Percentiles rank a stretch among this genome's conserved stretches.
phyloP scores from a whole-genome alignment of 2,888 invertebrate genomes.

The Cynaeus angustus region DNA sequence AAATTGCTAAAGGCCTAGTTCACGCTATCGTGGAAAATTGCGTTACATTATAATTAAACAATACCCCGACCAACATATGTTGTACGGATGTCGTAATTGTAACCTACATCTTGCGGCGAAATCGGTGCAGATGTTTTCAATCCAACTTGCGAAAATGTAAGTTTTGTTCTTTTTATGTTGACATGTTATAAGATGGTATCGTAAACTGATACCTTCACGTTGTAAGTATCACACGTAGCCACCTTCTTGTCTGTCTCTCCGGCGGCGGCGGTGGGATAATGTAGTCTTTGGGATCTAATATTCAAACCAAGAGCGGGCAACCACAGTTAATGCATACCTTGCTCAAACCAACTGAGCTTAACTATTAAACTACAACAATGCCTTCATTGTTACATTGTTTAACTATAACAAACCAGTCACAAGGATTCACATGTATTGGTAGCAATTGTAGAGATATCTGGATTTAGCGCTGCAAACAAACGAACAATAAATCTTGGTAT shows the following conservation, averaged over 20 bases:
- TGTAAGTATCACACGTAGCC: conserved; percentile 46
- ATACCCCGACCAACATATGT: conserved; percentile 3
- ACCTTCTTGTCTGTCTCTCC: conserved; percentile 44
- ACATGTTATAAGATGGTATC: conserved; percentile 26
- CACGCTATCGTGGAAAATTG: conserved; percentile 9
- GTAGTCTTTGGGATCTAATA: conserved; percentile 34
- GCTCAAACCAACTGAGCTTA: conserved; percentile 40
- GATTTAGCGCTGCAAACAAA: conserved; percentile 3
- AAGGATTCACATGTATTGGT: conserved; percentile 19
- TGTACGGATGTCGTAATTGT: conserved; percentile 29
- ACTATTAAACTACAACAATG: conserved; percentile 55
- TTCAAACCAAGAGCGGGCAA: conserved; percentile 37
- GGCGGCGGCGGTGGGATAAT: conserved; percentile 32
- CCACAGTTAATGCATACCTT: conserved; percentile 47
- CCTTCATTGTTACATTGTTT: conserved; percentile 58
- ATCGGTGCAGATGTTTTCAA: conserved; percentile 20
- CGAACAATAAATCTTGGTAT: too few relatives aligned
- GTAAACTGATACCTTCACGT: conserved; percentile 50
- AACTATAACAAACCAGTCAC: conserved; percentile 50
- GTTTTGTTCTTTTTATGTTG: conserved; percentile 2
- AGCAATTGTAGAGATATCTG: background rate
- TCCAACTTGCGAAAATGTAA: background rate
- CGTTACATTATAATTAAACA: conserved; percentile 32
- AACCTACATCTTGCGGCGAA: conserved; percentile 29
- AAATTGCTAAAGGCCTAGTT: conserved; percentile 19